A percentile compares a stretch with the other conserved stretches of the same genome.
phyloP scores from a whole-genome alignment of 1,140 invertebrate genomes.

The Pristionchus pacificus region DNA sequence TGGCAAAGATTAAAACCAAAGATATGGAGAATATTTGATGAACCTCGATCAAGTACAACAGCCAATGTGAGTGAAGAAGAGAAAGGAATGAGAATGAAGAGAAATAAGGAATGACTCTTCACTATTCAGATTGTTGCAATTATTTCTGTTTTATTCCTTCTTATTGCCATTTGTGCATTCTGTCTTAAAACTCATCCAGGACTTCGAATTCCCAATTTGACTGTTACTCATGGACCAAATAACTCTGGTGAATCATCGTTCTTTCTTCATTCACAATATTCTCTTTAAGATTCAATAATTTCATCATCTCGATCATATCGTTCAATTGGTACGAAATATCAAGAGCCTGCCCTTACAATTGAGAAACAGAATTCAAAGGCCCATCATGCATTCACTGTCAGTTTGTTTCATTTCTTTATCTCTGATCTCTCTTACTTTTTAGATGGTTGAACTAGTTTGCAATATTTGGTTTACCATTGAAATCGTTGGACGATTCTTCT shows the following conservation, averaged over 20 bases:
- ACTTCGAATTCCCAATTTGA: conserved; percentile 73
- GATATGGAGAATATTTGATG: conserved; percentile 83
- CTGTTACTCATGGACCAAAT: conserved; percentile 65
- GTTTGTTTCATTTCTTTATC: conserved; percentile 7
- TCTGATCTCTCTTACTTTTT: conserved; percentile 65
- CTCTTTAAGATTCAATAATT: background rate
- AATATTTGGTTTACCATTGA: conserved; percentile 95
- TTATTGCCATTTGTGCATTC: conserved; percentile 92
- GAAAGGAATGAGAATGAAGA: too few species aligned
- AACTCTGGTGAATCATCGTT: conserved; percentile 67
- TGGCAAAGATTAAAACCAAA: conserved; percentile 68
- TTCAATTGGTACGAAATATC: conserved; percentile 35
- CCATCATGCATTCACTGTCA: conserved; percentile 52
- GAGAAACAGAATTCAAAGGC: conserved; percentile 53
- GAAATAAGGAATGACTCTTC: conserved; percentile 1
- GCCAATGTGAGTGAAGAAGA: conserved; percentile 70
- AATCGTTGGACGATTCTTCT: conserved; percentile 69
- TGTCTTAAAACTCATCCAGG: conserved; percentile 89
- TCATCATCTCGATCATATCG: background rate
- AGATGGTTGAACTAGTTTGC: conserved; percentile 86
- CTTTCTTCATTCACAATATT: conserved; percentile 63
- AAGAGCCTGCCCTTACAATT: conserved; percentile 45
- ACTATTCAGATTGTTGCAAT: conserved; percentile 83
- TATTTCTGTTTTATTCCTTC: conserved; percentile 95
- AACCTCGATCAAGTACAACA: conserved; percentile 77